These are phyloP conservation scores for Diabrotica undecimpunctata DNA, from an alignment of 1,140 invertebrate genomes.

Conservation along the genomic window DNA sequence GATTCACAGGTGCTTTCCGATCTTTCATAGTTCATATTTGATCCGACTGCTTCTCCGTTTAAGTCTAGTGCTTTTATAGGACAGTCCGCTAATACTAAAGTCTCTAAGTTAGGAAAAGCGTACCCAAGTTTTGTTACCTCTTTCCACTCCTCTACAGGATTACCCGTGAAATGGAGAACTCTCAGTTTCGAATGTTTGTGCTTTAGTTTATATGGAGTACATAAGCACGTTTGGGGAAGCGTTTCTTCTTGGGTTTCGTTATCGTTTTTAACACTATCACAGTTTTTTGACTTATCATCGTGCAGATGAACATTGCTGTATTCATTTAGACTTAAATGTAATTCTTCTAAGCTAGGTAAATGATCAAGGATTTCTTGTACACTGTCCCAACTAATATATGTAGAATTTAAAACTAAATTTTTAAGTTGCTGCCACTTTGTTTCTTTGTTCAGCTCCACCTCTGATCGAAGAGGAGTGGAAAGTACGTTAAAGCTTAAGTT, in stretches of 20 bases:
- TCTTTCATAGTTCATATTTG: constrained; percentile 46
- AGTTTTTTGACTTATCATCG: constrained; percentile 28
- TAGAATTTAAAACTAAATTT: constrained; percentile 82
- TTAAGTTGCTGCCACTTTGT: constrained; percentile 60
- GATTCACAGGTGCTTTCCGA: constrained; percentile 52
- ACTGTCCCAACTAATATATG: constrained; percentile 76
- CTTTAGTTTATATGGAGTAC: constrained; percentile 43
- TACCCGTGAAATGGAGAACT: constrained; percentile 78
- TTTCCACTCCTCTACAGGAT: constrained; percentile 75
- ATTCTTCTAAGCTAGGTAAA: constrained; percentile 77
- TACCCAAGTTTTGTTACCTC: constrained; percentile 80
- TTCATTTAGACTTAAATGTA: constrained; percentile 86
- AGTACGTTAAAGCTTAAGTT: constrained; percentile 88
- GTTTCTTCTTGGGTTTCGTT: constrained; percentile 13
- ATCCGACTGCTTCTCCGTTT: constrained; percentile 44
- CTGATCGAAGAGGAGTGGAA: constrained; percentile 56
- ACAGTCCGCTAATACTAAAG: constrained; percentile 82
- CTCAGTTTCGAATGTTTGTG: constrained; percentile 62
- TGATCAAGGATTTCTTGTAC: constrained; percentile 72
- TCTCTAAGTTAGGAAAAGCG: constrained; percentile 79
- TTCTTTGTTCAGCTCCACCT: constrained; percentile 38
- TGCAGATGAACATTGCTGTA: constrained; percentile 66
- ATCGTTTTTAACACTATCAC: constrained; percentile 27
- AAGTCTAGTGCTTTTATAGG: constrained; percentile 63
- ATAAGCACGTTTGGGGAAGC: constrained; percentile 23